Evolutionary conservation across 1,140 invertebrate species (phyloP).

Genomic region (Aphelinus certus): DNA sequence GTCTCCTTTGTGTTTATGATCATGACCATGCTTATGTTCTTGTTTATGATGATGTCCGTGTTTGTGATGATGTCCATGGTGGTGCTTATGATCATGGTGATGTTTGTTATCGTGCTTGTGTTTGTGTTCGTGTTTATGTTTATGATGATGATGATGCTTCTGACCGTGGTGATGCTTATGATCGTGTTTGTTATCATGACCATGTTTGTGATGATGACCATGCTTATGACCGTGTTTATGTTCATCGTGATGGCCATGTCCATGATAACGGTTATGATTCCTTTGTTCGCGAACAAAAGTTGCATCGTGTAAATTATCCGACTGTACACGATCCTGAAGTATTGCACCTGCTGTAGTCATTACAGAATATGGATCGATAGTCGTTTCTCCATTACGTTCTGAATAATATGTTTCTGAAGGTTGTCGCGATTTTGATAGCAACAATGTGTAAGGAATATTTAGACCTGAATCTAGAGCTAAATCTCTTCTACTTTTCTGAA

Average conservation of each 20-base stretch:
- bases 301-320: constrained; percentile 25
- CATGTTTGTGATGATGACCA: constrained; percentile 10
- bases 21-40: constrained; percentile 20
- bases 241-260: constrained; percentile 12
- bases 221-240: constrained; percentile 25
- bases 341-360: neutral
- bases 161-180: constrained; percentile 23
- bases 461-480: constrained; percentile 8
- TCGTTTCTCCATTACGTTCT: neutral
- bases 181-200: neutral
- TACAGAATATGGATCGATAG: neutral
- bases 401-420: neutral
- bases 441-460: neutral
- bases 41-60: constrained; percentile 19
- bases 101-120: constrained; percentile 13
- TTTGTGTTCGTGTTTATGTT: constrained; percentile 2
- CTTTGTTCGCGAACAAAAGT: neutral
- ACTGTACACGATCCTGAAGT: neutral
- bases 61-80: constrained; percentile 23
- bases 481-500: neutral
- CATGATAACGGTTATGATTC: neutral
- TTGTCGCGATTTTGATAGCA: neutral
- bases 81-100: constrained; percentile 24
- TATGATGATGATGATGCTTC: constrained; percentile 18
- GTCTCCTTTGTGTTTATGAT: constrained; percentile 33